Base-by-base conservation (phyloP, 1,140 invertebrate genomes). In the Scaptomyza montana region DNA sequence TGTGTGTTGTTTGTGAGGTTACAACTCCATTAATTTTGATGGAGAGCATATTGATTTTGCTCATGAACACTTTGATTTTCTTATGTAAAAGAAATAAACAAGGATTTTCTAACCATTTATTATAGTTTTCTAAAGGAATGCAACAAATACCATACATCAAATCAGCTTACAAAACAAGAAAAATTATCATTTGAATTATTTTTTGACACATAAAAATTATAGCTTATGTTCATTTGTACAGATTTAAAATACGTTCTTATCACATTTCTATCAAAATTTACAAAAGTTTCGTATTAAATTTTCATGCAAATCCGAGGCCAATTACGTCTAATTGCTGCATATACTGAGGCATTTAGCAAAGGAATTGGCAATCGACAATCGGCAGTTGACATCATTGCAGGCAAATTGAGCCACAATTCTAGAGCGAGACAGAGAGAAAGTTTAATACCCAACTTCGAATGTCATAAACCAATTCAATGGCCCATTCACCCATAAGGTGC, bases 401-500 rank as follows among this genome's bases (percentile, higher is more conserved):
- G 47, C 55, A 68, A 74, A 79, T 71, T 65, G 59, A 75, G 63
- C 79, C 68, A 62, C 74, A 77, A 62, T 61, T 45, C 47, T 36
- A 63, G 30, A 5, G 30, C 3, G 30, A 5, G 7, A n/a, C n/a
- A 7, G 30, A 33, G 30, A 36, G 33, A 36, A 1, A 36, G 33
- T 73, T 78, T 47, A 54, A 54, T 62, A 68, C 53, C 56, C 56
- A 77, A 70, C 68, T 84, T 55, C 54, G 63, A 87, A 75, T 72
- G 75, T 54, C 71, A 87, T 86, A 87, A 87, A 81, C 49, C 71
- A 81, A 81, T 76, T 76, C 75, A 78, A 76, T 81, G 67, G 65
- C 41, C 56, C 33, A 36, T 9, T 7, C 33, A 36, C 8, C 64
- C 65, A 78, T 78, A 74, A 85, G 80, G 66, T 67, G 56, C 59